phyloP scores from a whole-genome alignment of 2,797 vertebrate species.

The Geotrypetes seraphini region DNA sequence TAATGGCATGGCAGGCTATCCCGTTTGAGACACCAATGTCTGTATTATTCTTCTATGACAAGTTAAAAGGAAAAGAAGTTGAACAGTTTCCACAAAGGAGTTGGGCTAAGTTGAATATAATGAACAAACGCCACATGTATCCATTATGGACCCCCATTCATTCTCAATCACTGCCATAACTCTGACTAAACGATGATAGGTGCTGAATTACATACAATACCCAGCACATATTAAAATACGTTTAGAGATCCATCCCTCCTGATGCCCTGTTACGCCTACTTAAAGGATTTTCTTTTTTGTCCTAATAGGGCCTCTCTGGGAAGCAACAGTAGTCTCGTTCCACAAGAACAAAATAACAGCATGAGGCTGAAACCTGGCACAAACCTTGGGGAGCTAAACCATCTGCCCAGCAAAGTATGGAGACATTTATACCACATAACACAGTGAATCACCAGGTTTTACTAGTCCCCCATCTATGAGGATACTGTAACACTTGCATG shows the following conservation, averaged over 20 bases:
- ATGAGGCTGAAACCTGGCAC: constrained; percentile 64
- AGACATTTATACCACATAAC: constrained; percentile 9
- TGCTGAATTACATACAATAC: constrained; percentile 76
- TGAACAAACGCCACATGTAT: constrained; percentile 84
- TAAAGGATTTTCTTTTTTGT: constrained; percentile 79
- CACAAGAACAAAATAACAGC: constrained; percentile 76
- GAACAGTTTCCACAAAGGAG: constrained; percentile 68
- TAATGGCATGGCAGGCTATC: constrained; percentile 81
- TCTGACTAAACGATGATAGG: constrained; percentile 74
- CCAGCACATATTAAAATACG: constrained; percentile 76
- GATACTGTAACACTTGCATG: not conserved
- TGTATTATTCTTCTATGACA: constrained; percentile 77
- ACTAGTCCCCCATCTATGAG: not conserved
- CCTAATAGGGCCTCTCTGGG: constrained; percentile 60
- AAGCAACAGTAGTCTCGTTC: constrained; percentile 71
- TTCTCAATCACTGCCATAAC: constrained; percentile 63
- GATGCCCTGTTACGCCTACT: constrained; percentile 79
- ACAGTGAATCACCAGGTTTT: not conserved
- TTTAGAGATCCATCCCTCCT: constrained; percentile 70
- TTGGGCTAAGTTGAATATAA: constrained; percentile 83
- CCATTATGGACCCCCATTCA: constrained; percentile 66
- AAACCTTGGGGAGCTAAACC: constrained; percentile 66
- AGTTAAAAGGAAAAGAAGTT: constrained; percentile 72
- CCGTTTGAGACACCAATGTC: constrained; percentile 66
- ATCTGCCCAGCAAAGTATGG: constrained; percentile 69